Evolutionary conservation across 2,888 invertebrate genomes (phyloP).

Genomic region (Mimachlamys varia): DNA sequence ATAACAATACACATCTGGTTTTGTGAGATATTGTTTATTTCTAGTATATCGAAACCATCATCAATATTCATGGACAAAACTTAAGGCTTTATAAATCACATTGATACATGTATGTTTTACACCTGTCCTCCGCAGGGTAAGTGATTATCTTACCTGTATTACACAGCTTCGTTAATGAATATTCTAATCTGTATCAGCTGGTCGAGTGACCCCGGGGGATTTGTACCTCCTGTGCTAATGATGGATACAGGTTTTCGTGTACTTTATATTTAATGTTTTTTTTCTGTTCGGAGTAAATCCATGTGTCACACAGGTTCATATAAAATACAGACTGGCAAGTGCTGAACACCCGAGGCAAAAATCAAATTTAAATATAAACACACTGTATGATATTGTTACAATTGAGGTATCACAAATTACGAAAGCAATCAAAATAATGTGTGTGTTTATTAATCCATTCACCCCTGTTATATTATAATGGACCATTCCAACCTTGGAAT

Average conservation of each 20-base stretch:
- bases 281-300: too few species aligned
- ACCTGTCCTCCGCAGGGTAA: neutral
- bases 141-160: neutral
- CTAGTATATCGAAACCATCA: neutral
- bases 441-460: too few species aligned
- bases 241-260: neutral
- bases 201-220: neutral
- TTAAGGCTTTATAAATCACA: neutral
- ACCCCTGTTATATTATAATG: too few species aligned
- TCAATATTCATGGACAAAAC: neutral
- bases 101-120: neutral
- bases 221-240: neutral
- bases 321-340: neutral
- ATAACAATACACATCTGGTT: neutral
- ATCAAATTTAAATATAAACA: neutral
- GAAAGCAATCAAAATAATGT: too few species aligned
- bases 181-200: neutral
- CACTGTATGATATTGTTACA: neutral
- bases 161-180: neutral
- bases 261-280: neutral
- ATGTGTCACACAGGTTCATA: too few species aligned
- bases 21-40: neutral
- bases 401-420: too few species aligned
- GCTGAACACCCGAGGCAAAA: neutral
- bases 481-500: too few species aligned